Evolutionary conservation across 2,888 invertebrate genomes (phyloP), one percentile per base, ranked within the genome.

Genomic region (Drosophila longiperda): DNA sequence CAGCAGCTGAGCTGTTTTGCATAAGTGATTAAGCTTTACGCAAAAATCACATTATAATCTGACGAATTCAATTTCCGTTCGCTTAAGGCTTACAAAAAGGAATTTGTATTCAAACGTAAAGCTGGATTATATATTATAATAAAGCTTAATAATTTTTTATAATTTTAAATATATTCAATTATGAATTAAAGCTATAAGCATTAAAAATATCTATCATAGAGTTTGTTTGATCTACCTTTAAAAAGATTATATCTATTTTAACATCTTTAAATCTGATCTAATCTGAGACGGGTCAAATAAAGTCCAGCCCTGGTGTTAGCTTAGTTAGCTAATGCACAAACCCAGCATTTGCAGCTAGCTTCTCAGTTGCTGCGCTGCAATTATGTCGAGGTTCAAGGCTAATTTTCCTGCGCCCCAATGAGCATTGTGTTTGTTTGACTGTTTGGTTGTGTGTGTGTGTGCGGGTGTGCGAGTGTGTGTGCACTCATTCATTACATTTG

Each of bases 311-410:
- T 71, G 64, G 6, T 8, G 17, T 32, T 20, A 38, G 63, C 34
- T 63, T 50, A 29, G 62, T 74, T 74, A 66, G 62, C 77, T 38
- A 80, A 80, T 77, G 64, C 78, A 77, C 50, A 23, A 59, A 52
- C 60, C 66, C 48, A 64, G 53, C 75, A 36, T 29, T 45, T 45
- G 61, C 70, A 59, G 77, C 62, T 61, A 20, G 26, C 52, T 54
- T 29, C 42, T 36, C 11, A 42, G 67, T 57, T 20, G 68, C 84
- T 50, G 86, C 83, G 78, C 81, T 88, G 85, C 90, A 85, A 85
- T 85, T 85, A 85, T 85, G 86, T 83, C 66, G 73, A 80, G 90
- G 85, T 85, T 85, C 85, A 89, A 85, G 85, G 85, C 90, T 88
- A 89, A 85, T 89, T 88, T 88, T 75, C 88, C 74, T 69, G 53